Evolutionary conservation across 2,113 vertebrate species (phyloP), one percentile per base, ranked within the genome.

Genomic region (Arenaria interpres): DNA sequence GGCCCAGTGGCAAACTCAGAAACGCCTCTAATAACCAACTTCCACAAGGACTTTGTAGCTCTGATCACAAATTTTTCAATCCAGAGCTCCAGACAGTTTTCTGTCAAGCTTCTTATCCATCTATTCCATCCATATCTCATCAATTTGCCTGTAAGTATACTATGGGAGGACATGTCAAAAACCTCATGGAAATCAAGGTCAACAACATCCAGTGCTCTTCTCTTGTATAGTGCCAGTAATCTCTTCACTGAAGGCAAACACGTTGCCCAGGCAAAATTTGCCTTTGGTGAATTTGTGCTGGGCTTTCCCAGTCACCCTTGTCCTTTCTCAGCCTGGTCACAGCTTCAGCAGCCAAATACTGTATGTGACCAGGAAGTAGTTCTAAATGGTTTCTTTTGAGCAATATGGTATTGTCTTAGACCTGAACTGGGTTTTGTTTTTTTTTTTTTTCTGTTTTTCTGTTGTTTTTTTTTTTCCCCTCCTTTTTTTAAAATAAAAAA

Each of bases 401-500:
- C 8, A 63, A 43, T 59, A 54, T 18, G 3, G 2, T 33, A 43
- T 23, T 6, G 0, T 53, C 54, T 46, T 76, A 62, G 32, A 88
- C 7, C 4, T 68, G 8, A 75, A 7, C 4, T 53, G 6, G 2
- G 25, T 56, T 12, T 18, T 43, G 23, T 43, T 12, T 6, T 6
- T 2, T 28, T 2, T 13, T 24, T 23, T 4, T 9, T 13, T 24
- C 19, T 18, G 39, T 17, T 7, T 13, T 1, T 16, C 27, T 45
- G 23, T 43, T 12, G 5, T 6, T 2, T 28, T 2, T 16, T 24
- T 16, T 28, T 1, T 6, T 6, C 10, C 24, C 17, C 4, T 4
- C 12, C 18, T 30, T 43, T 64, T 41, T 30, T 20, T 8, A 7
- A 53, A 50, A 67, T 66, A 50, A 6, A n/a, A 6, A n/a, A 56